These are phyloP conservation scores for Dolichallabes microphthalmus DNA, from an alignment of 2,113 vertebrate species.

Conservation along the genomic window DNA sequence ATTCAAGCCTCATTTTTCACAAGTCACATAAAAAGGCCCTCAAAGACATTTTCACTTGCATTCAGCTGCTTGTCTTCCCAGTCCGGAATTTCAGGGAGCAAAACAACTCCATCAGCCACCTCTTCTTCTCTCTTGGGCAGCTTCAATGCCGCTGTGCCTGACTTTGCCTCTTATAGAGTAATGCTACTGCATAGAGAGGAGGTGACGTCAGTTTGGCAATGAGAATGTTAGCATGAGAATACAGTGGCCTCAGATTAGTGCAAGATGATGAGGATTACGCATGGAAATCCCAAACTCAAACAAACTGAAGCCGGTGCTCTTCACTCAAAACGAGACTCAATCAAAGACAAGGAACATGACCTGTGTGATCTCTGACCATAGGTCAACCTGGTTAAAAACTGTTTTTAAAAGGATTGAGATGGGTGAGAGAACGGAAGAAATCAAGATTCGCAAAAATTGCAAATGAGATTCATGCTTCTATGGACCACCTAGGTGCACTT, in stretches of 20 bases:
- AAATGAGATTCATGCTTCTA: conserved; percentile 6
- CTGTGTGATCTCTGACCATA: conserved; percentile 39
- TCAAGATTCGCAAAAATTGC: background rate
- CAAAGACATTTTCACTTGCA: conserved; percentile 41
- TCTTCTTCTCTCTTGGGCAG: conserved; percentile 19
- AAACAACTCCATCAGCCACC: conserved; percentile 45
- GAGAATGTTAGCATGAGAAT: conserved; percentile 55
- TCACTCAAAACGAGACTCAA: conserved; percentile 47
- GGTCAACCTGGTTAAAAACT: conserved; percentile 27
- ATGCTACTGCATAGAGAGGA: conserved; percentile 43
- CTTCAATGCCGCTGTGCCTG: conserved; percentile 40
- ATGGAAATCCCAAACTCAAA: conserved; percentile 58
- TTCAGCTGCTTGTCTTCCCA: conserved; percentile 47
- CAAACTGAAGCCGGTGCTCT: conserved; percentile 49
- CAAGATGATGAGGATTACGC: conserved; percentile 53
- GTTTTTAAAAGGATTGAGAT: background rate
- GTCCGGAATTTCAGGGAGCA: conserved; percentile 42
- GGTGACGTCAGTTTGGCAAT: conserved; percentile 56
- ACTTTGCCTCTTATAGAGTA: conserved; percentile 47
- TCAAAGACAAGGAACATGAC: conserved; percentile 42
- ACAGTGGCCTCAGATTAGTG: conserved; percentile 48
- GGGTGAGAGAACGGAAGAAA: conserved; percentile 3
- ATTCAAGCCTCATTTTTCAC: conserved; percentile 49
- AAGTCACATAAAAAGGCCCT: conserved; percentile 43
- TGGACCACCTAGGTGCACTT: background rate